These are phyloP conservation scores for Oreochromis tanganicae DNA, from an alignment of 2,113 vertebrate species.

Conservation along the genomic window DNA sequence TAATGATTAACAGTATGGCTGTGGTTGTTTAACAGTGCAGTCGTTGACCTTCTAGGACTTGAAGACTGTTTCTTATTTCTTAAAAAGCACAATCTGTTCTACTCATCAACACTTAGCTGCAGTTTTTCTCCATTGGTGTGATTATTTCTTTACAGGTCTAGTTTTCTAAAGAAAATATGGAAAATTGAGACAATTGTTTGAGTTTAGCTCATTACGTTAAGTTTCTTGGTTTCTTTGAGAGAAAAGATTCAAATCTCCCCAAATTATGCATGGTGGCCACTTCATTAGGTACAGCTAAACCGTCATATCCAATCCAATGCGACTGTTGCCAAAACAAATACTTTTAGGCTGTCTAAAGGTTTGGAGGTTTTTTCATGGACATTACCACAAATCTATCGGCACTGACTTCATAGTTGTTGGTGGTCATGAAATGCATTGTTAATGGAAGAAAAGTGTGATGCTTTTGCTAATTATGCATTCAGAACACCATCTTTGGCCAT, in stretches of 20 bases:
- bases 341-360: neutral
- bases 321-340: neutral
- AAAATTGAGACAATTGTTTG: rapidly evolving
- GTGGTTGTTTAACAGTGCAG: neutral
- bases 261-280: neutral
- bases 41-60: neutral
- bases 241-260: neutral
- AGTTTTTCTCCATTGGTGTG: rapidly evolving
- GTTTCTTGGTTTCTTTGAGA: neutral
- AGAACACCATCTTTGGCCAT: neutral
- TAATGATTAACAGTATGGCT: constrained; percentile 7
- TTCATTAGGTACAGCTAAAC: neutral
- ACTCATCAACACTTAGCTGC: neutral
- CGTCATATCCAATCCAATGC: rapidly evolving
- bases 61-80: neutral
- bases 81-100: neutral
- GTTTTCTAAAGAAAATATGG: neutral
- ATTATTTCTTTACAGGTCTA: neutral
- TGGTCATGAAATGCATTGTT: rapidly evolving
- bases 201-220: rapidly evolving
- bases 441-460: neutral
- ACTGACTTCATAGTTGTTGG: rapidly evolving
- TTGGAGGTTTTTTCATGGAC: neutral
- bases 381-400: rapidly evolving
- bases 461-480: neutral